Evolutionary conservation across 2,888 invertebrate species (phyloP).

Genomic region (Ischnus inquisitorius): DNA sequence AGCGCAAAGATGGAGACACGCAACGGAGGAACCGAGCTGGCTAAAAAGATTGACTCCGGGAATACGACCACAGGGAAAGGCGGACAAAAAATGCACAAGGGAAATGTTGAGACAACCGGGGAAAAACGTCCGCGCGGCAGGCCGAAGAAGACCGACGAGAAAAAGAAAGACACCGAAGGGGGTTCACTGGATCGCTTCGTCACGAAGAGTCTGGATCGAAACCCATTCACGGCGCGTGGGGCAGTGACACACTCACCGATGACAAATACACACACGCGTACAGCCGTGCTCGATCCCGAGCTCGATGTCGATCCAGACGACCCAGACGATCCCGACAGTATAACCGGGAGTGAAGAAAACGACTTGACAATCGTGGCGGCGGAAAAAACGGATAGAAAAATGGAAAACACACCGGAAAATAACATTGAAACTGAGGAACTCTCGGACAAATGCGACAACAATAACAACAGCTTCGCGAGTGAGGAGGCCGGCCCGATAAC

Average conservation of each 20-base stretch:
- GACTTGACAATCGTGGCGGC: not conserved
- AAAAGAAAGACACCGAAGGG: not conserved
- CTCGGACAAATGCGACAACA: not conserved
- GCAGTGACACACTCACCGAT: not conserved
- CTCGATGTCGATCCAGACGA: not conserved
- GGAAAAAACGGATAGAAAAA: not conserved
- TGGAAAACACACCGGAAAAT: not conserved
- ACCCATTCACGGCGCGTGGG: not conserved
- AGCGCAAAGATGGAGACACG: not conserved
- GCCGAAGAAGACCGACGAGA: not conserved
- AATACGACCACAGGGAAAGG: constrained; percentile 1
- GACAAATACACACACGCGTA: not conserved
- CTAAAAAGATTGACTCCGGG: not conserved
- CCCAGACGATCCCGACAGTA: not conserved
- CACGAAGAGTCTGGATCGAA: not conserved
- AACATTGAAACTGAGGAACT: not conserved
- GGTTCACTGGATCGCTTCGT: constrained; percentile 3
- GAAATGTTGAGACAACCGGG: not conserved
- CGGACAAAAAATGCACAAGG: not conserved
- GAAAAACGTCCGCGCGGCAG: not conserved
- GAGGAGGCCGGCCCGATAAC: not conserved
- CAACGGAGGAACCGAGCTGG: constrained; percentile 2
- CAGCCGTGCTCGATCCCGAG: not conserved
- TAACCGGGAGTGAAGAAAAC: not conserved
- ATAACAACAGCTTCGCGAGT: not conserved